Evolutionary conservation across 2,888 invertebrate genomes (phyloP).

Genomic region (Andrena bicolor): DNA sequence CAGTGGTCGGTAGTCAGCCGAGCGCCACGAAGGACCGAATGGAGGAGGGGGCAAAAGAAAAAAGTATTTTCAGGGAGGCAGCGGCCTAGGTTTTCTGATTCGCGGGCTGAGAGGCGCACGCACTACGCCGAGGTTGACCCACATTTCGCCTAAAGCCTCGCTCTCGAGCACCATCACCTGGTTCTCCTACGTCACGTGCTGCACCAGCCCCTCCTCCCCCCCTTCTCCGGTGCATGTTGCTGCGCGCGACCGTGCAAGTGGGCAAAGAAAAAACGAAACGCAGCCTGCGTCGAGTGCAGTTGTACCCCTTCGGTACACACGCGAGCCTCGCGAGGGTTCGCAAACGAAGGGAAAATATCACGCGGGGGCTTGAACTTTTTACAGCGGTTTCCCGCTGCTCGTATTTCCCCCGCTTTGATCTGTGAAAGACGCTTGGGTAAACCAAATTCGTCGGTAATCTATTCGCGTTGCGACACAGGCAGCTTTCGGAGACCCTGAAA

Average conservation of each 20-base stretch:
- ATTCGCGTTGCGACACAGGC: background rate
- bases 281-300: conserved; percentile 40
- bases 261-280: conserved; percentile 26
- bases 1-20: conserved; percentile 5
- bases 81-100: conserved; percentile 48
- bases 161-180: conserved; percentile 66
- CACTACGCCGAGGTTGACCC: conserved; percentile 62
- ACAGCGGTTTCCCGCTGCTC: too few relatives aligned
- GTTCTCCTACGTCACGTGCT: conserved; percentile 55
- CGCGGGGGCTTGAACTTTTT: background rate
- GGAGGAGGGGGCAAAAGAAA: background rate
- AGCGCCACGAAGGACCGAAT: background rate
- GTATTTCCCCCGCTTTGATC: background rate
- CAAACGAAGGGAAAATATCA: conserved; percentile 12
- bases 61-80: background rate
- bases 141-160: conserved; percentile 59
- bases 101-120: conserved; percentile 58
- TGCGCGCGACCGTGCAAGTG: conserved; percentile 10
- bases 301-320: conserved; percentile 39
- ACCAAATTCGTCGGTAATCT: background rate
- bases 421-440: background rate
- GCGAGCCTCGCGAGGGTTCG: background rate
- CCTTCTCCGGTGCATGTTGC: conserved; percentile 8
- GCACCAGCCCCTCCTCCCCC: conserved; percentile 4
- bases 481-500: background rate